These are phyloP conservation scores for Actinernus sp. DNA, from an alignment of 92 coral and sea anemone species.

Conservation along the genomic window DNA sequence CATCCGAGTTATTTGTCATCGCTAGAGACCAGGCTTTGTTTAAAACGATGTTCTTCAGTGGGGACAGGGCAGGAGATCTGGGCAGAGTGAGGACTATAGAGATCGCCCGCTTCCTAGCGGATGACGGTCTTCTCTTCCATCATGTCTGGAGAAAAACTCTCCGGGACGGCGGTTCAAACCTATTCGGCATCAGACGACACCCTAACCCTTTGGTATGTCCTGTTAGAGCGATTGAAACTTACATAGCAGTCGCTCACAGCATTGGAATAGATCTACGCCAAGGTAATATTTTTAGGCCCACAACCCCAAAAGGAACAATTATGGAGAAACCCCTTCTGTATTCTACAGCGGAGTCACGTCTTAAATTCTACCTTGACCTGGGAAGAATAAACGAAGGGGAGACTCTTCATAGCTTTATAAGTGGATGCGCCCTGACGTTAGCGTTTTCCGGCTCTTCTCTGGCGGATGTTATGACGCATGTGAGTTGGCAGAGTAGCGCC, in stretches of 20 bases:
- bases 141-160: too few species aligned
- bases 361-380: conserved; percentile 5
- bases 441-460: conserved; percentile 38
- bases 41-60: too few species aligned
- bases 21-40: too few species aligned
- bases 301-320: conserved; percentile 26
- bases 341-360: conserved; percentile 26
- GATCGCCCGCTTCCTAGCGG: too few species aligned
- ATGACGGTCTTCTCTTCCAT: too few species aligned
- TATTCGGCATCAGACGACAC: conserved; percentile 51
- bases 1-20: too few species aligned
- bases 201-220: conserved; percentile 55
- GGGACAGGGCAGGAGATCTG: too few species aligned
- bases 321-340: conserved; percentile 17
- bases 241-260: conserved; percentile 19
- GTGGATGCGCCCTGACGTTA: conserved; percentile 43
- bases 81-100: too few species aligned
- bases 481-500: conserved; percentile 28
- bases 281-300: conserved; percentile 44
- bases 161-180: conserved; percentile 17
- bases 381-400: conserved; percentile 24
- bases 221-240: too few species aligned
- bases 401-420: too few species aligned
- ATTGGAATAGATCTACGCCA: conserved; percentile 11
- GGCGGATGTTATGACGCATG: conserved; percentile 51